Conservation (phyloP, 2,797 vertebrate genomes). For the Poliocrania exsul region DNA sequence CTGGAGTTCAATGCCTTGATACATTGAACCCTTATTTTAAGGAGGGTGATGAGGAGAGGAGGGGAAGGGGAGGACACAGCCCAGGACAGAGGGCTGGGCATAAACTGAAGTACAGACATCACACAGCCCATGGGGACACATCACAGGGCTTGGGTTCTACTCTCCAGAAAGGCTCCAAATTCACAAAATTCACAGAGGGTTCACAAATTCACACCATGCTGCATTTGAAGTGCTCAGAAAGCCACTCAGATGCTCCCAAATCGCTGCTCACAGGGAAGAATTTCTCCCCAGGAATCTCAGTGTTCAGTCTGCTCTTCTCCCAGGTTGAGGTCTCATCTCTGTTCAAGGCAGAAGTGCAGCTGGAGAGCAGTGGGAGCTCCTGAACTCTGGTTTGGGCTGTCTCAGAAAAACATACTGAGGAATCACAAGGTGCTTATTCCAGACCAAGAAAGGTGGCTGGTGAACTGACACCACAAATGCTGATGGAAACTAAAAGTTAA, state of each 20-base stretch:
- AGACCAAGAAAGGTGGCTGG: background rate
- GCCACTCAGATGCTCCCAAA: background rate
- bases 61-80: background rate
- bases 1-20: background rate
- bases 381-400: background rate
- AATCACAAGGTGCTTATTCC: background rate
- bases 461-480: background rate
- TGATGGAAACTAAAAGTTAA: background rate
- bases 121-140: background rate
- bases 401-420: background rate
- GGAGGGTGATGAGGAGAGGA: background rate
- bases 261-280: background rate
- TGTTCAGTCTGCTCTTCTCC: background rate
- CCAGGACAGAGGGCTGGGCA: background rate
- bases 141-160: background rate
- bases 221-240: background rate
- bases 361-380: background rate
- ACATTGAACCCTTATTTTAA: background rate
- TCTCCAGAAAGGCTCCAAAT: background rate
- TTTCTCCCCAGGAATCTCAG: background rate
- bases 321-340: background rate
- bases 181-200: background rate
- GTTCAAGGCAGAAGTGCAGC: background rate
- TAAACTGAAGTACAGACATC: fast-evolving
- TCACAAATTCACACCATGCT: background rate